Conservation (phyloP, 2,888 invertebrate species). For the Endotricha flammealis region DNA sequence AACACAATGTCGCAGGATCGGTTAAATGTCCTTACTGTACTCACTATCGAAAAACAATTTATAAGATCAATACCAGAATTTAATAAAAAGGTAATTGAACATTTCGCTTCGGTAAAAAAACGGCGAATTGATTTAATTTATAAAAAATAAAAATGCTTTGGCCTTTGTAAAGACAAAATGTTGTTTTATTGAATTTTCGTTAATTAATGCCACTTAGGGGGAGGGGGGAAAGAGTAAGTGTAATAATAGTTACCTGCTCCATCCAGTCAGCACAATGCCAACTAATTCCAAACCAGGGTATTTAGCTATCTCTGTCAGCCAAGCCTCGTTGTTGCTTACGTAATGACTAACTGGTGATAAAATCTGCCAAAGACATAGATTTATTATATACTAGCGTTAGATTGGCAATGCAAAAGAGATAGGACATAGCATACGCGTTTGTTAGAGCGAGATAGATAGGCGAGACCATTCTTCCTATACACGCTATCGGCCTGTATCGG, state of each 20-base stretch:
- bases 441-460: too few relatives aligned
- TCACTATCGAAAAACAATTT: conserved; percentile 16
- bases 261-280: conserved; percentile 84
- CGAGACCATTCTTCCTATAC: too few relatives aligned
- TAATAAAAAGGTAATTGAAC: conserved; percentile 16
- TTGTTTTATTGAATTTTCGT: too few relatives aligned
- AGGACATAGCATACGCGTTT: too few relatives aligned
- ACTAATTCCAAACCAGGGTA: conserved; percentile 74
- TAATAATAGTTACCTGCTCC: conserved; percentile 81
- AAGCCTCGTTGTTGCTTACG: conserved; percentile 86
- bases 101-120: conserved; percentile 11
- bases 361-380: too few relatives aligned
- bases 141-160: conserved; percentile 11
- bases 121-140: conserved; percentile 9
- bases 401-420: too few relatives aligned
- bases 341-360: conserved; percentile 82
- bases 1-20: conserved; percentile 20
- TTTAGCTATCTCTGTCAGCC: conserved; percentile 77
- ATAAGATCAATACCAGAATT: conserved; percentile 13
- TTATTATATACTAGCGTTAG: too few relatives aligned
- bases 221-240: too few relatives aligned
- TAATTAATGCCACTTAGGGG: too few relatives aligned
- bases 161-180: too few relatives aligned
- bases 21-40: conserved; percentile 16
- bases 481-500: too few relatives aligned